A percentile compares a stretch with the other conserved stretches of the same genome.
Conservation (phyloP, 2,113 vertebrate genomes). For the Dissostichus mawsoni region DNA sequence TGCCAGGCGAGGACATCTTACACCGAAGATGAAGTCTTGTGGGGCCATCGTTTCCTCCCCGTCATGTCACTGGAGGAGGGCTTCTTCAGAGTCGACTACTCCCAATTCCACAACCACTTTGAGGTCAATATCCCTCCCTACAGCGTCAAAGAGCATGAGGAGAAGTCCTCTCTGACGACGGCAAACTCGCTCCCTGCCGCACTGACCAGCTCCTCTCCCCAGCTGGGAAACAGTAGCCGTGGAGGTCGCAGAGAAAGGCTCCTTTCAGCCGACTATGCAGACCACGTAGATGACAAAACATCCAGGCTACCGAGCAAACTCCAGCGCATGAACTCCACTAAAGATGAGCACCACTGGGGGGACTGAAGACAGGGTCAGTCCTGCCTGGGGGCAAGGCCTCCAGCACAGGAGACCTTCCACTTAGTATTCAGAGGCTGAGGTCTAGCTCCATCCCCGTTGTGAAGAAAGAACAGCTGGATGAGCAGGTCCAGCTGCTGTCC, state of each 20-base stretch:
- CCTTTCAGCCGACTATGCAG: constrained; percentile 82
- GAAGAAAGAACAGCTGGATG: constrained; percentile 74
- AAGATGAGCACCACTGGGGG: constrained; percentile 80
- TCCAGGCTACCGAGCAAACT: constrained; percentile 85
- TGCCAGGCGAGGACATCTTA: constrained; percentile 93
- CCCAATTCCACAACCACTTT: constrained; percentile 91
- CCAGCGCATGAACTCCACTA: constrained; percentile 85
- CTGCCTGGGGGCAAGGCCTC: constrained; percentile 82
- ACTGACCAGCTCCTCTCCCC: constrained; percentile 68
- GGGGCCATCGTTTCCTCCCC: constrained; percentile 91
- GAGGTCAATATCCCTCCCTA: constrained; percentile 90
- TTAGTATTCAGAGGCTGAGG: constrained; percentile 83
- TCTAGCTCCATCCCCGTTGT: constrained; percentile 73
- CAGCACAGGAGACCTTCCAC: constrained; percentile 85
- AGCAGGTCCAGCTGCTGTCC: constrained; percentile 81
- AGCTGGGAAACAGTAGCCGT: constrained; percentile 55
- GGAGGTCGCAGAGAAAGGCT: constrained; percentile 80
- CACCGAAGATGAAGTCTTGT: constrained; percentile 92
- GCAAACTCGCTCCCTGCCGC: constrained; percentile 70
- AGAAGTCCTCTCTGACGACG: constrained; percentile 82
- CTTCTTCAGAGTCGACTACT: constrained; percentile 92
- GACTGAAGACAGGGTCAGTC: constrained; percentile 68
- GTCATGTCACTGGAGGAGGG: constrained; percentile 94
- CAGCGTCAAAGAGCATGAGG: constrained; percentile 91
- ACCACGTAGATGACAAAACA: constrained; percentile 77